Evolutionary conservation across 2,888 invertebrate genomes (phyloP).

Genomic region (Steinernema scapterisci): DNA sequence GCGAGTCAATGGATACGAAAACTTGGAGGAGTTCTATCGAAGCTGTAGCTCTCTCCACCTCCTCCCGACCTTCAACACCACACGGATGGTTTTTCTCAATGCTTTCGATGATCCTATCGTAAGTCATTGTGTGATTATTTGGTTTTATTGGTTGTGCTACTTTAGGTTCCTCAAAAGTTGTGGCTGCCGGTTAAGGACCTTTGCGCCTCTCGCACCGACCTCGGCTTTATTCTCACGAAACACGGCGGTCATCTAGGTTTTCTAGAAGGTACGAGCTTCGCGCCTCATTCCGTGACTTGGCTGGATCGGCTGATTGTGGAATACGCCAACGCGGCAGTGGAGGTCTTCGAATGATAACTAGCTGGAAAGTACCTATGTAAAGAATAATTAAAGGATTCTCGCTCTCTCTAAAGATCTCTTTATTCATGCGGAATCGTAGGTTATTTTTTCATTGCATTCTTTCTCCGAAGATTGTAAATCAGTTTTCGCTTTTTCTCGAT

Average conservation of each 20-base stretch:
- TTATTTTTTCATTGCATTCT: too few relatives aligned
- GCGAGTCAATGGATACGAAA: conserved; percentile 74
- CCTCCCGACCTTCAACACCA: conserved; percentile 61
- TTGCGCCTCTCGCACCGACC: conserved; percentile 51
- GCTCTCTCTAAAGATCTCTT: too few relatives aligned
- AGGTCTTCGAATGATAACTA: neutral
- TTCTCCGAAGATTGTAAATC: too few relatives aligned
- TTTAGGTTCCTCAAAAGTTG: conserved; percentile 78
- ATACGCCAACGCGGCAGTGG: conserved; percentile 42
- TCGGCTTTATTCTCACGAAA: conserved; percentile 79
- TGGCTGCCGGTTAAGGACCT: conserved; percentile 73
- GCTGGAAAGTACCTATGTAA: too few relatives aligned
- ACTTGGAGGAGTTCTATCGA: conserved; percentile 77
- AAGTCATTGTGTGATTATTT: too few relatives aligned
- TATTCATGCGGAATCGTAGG: too few relatives aligned
- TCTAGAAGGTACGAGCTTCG: conserved; percentile 83
- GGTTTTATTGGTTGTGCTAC: too few relatives aligned
- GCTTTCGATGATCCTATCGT: conserved; percentile 86
- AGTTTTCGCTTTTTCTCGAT: too few relatives aligned
- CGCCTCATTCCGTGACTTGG: conserved; percentile 88
- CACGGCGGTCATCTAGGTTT: conserved; percentile 94
- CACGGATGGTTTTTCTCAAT: conserved; percentile 87
- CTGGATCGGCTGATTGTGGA: conserved; percentile 75
- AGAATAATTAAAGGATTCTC: too few relatives aligned
- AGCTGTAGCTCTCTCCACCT: conserved; percentile 72